Base-by-base conservation (phyloP, 2,113 vertebrate genomes). In the Cygnus atratus region DNA sequence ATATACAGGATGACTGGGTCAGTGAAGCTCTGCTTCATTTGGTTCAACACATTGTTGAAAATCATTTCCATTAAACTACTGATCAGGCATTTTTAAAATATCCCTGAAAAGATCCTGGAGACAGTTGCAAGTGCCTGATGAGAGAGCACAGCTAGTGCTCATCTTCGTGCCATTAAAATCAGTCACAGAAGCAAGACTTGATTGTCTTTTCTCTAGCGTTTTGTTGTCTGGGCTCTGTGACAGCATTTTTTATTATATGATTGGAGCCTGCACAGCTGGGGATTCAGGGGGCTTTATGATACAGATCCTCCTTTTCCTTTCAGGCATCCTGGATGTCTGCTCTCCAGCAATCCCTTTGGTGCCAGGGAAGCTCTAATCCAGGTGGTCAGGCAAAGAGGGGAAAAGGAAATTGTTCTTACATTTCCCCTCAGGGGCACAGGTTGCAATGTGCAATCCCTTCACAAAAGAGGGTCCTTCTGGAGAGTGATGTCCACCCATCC, bases 401-500 rank as follows among this genome's bases (percentile, higher is more conserved):
- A 8, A 74, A 77, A 92, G 31, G 44, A 90, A 86, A 52, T 17
- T 21, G 22, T 6, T 65, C 57, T 24, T 62, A 13, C 16, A 24
- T 59, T 65, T 87, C 20, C 26, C 13, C 41, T 66, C 44, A 46
- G 29, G 25, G 68, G 25, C 4, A 66, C 55, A 70, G 44, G 22
- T 31, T 25, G 14, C 21, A 67, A 72, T 0, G 0, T 4, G 16
- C 52, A 8, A 59, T 28, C 35, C 26, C 33, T 20, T 21, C 21
- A 18, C 31, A 7, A 18, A 7, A 1, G 0, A 0, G 31, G 15
- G 54, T 31, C 55, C 39, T 57, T 65, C 24, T 44, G 3, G 2
- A 76, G 44, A n/a, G 55, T 0, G 0, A 55, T 50, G 28, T 28
- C n/a, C 24, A 3, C 8, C 4, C 41, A 14, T 13, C 0, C 0